These are phyloP conservation scores for Campylorhamphus procurvoides DNA, from an alignment of 2,113 vertebrate genomes.

Conservation along the genomic window DNA sequence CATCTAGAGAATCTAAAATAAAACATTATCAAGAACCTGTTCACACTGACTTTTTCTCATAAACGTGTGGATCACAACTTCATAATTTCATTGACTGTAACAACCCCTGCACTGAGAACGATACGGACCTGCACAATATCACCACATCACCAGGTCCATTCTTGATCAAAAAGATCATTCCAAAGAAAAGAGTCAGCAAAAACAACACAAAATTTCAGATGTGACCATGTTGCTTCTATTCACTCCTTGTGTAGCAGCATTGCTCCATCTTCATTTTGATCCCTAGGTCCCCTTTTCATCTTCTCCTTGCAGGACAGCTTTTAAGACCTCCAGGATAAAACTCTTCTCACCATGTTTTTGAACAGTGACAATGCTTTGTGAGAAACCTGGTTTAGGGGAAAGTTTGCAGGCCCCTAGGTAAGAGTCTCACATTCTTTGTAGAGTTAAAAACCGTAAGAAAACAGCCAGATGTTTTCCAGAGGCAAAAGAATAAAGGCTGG, in stretches of 20 bases:
- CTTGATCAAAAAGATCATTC: background rate
- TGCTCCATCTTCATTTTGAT: background rate
- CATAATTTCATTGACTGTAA: background rate
- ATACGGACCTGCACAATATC: background rate
- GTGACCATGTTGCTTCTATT: background rate
- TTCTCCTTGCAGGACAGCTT: background rate
- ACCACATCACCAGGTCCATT: background rate
- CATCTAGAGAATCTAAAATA: background rate
- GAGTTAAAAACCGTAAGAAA: background rate
- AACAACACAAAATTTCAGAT: background rate
- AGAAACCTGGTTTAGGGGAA: background rate
- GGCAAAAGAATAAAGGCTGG: background rate
- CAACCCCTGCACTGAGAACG: background rate
- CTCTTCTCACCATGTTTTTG: background rate
- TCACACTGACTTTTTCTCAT: background rate
- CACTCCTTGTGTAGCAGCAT: background rate
- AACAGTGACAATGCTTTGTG: background rate
- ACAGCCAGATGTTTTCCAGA: background rate
- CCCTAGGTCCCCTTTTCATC: background rate
- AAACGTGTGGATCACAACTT: background rate
- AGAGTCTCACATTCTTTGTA: background rate
- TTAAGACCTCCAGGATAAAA: background rate
- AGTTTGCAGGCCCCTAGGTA: background rate
- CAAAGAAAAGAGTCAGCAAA: background rate
- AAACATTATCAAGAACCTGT: background rate